Conservation (phyloP, 2,797 vertebrate genomes). For the Dipus sagitta region DNA sequence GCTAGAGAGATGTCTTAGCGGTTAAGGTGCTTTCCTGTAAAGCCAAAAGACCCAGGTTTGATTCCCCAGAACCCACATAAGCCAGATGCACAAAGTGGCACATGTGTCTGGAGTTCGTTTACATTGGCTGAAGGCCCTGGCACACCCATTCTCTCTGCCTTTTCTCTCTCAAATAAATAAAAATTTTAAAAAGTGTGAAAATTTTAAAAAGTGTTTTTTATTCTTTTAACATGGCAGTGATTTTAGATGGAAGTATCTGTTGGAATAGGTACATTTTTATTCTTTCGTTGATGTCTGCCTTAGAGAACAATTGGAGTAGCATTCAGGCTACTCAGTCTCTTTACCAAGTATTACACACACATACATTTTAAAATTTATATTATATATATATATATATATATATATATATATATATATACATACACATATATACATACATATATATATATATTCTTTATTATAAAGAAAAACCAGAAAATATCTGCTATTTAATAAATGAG, state of each 20-base stretch:
- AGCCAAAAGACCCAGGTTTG: too few relatives aligned
- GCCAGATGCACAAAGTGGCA: too few relatives aligned
- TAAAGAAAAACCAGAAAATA: not conserved
- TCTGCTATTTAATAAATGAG: not conserved
- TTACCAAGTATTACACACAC: not conserved
- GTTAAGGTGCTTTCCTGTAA: too few relatives aligned
- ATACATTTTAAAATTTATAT: not conserved
- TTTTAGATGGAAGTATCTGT: not conserved
- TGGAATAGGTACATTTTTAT: not conserved
- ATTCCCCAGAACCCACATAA: too few relatives aligned
- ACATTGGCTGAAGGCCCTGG: too few relatives aligned
- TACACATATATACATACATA: not conserved
- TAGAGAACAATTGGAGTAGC: not conserved
- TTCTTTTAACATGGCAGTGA: not conserved
- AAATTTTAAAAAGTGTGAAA: too few relatives aligned
- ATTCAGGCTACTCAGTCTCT: not conserved
- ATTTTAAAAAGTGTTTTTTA: too few relatives aligned
- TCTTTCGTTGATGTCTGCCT: not conserved
- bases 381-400: not conserved
- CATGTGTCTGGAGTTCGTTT: too few relatives aligned
- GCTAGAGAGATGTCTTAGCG: too few relatives aligned
- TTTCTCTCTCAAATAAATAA: too few relatives aligned
- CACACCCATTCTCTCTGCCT: too few relatives aligned
- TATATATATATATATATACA: not conserved
- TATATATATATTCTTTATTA: not conserved